Evolutionary conservation across 2,797 vertebrate species (phyloP), one percentile per base, ranked within the genome.

Genomic region (Sphenodon punctatus): DNA sequence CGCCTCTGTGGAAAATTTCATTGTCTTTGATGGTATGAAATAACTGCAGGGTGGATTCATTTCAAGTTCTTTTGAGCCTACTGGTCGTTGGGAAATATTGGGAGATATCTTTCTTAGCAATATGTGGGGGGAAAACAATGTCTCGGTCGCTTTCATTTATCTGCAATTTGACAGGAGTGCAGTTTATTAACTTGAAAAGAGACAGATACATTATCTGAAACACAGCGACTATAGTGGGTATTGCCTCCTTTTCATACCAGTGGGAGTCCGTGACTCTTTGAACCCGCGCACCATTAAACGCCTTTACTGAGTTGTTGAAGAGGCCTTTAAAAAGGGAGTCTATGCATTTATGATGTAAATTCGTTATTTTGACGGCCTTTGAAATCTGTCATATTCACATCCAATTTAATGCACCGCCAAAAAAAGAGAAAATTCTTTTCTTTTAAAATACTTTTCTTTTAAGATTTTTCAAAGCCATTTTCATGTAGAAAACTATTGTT

Each of bases 261-360:
- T 97, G 96, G 97, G 97, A 97, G 96, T 95, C 96, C 95, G 88
- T 96, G 97, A 95, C 96, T 97, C 97, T 98, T 97, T 98, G 97
- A 98, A 99, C 97, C 96, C 93, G 91, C 95, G 96, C 95, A 94
- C 97, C 97, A 97, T 98, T 97, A 98, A 97, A 97, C 96, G 96
- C 95, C 96, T 97, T 97, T n/a, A 96, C 96, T 94, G 96, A 97
- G 97, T 97, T 97, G 94, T 96, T 97, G 96, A 97, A 97, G 96
- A 96, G 95, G 96, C 95, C 96, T 95, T 96, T 97, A 96, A 96
- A 97, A 97, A 97, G 93, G 94, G 90, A 97, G 96, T 96, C 94
- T 96, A 92, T 94, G 96, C 97, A 97, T 98, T 98, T 97, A 97
- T 97, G 97, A 98, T 98, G 97, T 97, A 97, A 98, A 98, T 98